Percentiles rank a stretch among this genome's conserved stretches.
phyloP scores from a whole-genome alignment of 2,888 invertebrate genomes.

The Sepiola atlantica region DNA sequence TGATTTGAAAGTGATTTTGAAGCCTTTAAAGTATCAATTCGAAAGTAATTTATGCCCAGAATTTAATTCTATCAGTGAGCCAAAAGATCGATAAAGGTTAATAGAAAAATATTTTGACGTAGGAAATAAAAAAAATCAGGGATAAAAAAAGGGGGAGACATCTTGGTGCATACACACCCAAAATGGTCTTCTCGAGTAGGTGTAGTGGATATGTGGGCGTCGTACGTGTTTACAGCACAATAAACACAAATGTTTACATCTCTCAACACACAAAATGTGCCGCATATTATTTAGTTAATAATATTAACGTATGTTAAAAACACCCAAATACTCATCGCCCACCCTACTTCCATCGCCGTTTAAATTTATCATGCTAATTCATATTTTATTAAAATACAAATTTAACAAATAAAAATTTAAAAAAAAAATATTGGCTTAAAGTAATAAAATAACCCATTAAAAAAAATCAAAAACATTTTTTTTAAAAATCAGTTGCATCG shows the following conservation, averaged over 20 bases:
- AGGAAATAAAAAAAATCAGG: too few species aligned
- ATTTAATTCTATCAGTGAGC: too few species aligned
- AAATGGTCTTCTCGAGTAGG: too few species aligned
- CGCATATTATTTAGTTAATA: too few species aligned
- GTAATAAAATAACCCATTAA: too few species aligned
- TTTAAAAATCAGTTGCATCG: background rate
- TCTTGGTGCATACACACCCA: background rate
- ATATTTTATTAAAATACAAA: too few species aligned
- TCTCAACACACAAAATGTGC: background rate
- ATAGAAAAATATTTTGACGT: too few species aligned
- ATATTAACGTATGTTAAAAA: background rate
- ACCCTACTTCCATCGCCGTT: background rate
- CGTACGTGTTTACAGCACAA: background rate
- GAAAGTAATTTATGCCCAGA: too few species aligned
- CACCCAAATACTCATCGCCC: background rate
- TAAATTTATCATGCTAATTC: background rate
- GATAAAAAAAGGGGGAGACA: background rate
- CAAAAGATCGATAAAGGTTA: too few species aligned
- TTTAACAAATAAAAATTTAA: background rate
- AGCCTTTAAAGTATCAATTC: too few species aligned
- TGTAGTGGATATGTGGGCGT: background rate
- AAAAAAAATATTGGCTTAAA: background rate
- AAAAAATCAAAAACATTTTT: too few species aligned
- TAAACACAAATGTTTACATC: background rate
- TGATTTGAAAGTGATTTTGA: too few species aligned